Evolutionary conservation across 2,113 vertebrate species (phyloP), one percentile per base, ranked within the genome.

Genomic region (Dunckerocampus dactyliophorus): DNA sequence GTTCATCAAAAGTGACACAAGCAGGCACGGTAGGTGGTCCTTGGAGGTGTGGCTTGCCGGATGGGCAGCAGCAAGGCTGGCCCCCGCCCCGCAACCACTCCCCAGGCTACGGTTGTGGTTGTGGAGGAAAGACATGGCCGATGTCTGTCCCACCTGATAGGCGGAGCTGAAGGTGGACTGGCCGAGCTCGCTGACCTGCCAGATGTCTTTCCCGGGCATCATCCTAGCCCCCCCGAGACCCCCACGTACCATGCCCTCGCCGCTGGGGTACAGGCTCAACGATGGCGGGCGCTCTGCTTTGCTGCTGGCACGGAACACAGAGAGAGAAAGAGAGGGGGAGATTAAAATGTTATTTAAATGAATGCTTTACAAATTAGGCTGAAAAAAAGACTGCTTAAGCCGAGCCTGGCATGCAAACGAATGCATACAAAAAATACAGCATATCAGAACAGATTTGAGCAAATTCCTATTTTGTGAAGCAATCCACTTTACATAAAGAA

Each of bases 211-310:
- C 85, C 91, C 79, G 81, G 94, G 91, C 86, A 90, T 47, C 88
- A 92, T 92, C 92, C 91, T 95, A 92, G 91, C 92, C 92, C 93
- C 94, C 87, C 89, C 90, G 82, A 89, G 92, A 90, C 93, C 94
- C 87, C 93, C 94, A 96, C 95, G 91, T 97, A 98, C 95, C 94
- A 94, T 96, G 87, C 94, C 92, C 82, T 98, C 97, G 8, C 92
- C 80, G 62, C 93, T 89, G 69, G 95, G 92, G 88, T 93, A 96
- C 81, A 98, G 92, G 69, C 93, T 98, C 92, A 99, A 88, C 69
- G 96, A 98, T 46, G 89, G 94, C 15, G 97, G 97, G 43, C 96
- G 95, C 65, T 98, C 95, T 82, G 94, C 94, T 92, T 96, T 96
- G 92, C 94, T 95, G 89, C 62, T 69, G 72, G 73, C 8, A 37